Base-by-base conservation (phyloP, 2,113 vertebrate genomes). In the Hippocampus barbouri region DNA sequence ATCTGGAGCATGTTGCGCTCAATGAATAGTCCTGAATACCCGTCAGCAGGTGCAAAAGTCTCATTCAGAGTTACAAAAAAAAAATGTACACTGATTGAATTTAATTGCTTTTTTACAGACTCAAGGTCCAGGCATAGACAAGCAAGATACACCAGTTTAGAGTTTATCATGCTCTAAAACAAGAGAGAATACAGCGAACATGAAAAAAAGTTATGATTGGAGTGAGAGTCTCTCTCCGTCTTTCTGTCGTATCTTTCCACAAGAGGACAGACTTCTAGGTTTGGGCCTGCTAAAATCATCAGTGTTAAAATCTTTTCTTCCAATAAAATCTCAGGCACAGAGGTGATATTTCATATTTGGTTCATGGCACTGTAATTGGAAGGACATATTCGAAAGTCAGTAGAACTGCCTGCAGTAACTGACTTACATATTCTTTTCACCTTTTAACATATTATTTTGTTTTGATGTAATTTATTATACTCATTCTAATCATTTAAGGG, bases 251-350 rank as follows among this genome's bases (percentile, higher is more conserved):
- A 15, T 23, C 53, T 54, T 53, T 53, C 20, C 51, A 25, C 14
- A 30, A 30, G 27, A 70, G 49, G 10, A 25, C 41, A 57, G 53
- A 9, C 49, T 60, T 30, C 66, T 75, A 61, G 69, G 64, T 56
- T 79, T 78, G 76, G 82, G 66, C 78, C 88, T 91, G 89, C 43
- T 77, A 66, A 85, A 86, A 74, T 84, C 82, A 87, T 90, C 70
- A 83, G 21, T 68, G 49, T 73, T 70, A 51, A 70, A 74, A 70
- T 41, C 4, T 64, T 66, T 66, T 66, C 43, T 41, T 66, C 63
- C 20, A 3, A 43, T 66, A 27, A 66, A 66, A 66, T 8, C 64
- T 43, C 38, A 82, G 77, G 77, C 75, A 72, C 66, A 64, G 8
- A 43, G 43, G 78, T 81, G 79, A 83, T 87, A 81, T 84, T 85